Evolutionary conservation across 2,797 vertebrate species (phyloP).

Genomic region (Morelia viridis): DNA sequence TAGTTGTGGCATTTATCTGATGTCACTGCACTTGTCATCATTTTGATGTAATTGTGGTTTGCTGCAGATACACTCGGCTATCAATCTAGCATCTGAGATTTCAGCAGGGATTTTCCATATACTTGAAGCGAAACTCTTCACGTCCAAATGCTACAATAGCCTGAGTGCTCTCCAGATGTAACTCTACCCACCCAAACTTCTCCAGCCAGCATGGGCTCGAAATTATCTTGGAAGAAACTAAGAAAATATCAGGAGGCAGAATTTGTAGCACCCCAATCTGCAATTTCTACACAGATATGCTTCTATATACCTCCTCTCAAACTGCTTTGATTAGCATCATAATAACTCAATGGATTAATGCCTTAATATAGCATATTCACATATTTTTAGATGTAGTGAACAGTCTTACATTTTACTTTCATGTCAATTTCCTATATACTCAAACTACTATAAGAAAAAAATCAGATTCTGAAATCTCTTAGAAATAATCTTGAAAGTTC

Average conservation of each 20-base stretch:
- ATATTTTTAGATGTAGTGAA: constrained; percentile 20
- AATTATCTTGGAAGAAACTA: neutral
- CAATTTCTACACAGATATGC: neutral
- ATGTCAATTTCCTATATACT: constrained; percentile 36
- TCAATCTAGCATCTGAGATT: neutral
- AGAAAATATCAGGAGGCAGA: neutral
- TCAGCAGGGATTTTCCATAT: neutral
- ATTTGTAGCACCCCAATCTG: neutral
- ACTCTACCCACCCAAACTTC: neutral
- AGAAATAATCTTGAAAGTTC: constrained; percentile 28
- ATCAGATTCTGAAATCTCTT: constrained; percentile 46
- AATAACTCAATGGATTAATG: neutral
- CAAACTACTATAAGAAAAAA: constrained; percentile 32
- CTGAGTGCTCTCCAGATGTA: neutral
- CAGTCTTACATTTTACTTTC: constrained; percentile 25
- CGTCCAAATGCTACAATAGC: neutral
- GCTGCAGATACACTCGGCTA: neutral
- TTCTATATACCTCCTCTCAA: constrained; percentile 1
- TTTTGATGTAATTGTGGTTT: neutral
- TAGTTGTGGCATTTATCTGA: neutral
- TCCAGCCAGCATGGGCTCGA: neutral
- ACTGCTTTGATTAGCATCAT: constrained; percentile 14
- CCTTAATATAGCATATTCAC: constrained; percentile 14
- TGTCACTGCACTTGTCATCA: neutral
- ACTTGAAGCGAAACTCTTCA: neutral